phyloP scores from a whole-genome alignment of 92 coral and sea anemone genomes.

The Porites lobata region DNA sequence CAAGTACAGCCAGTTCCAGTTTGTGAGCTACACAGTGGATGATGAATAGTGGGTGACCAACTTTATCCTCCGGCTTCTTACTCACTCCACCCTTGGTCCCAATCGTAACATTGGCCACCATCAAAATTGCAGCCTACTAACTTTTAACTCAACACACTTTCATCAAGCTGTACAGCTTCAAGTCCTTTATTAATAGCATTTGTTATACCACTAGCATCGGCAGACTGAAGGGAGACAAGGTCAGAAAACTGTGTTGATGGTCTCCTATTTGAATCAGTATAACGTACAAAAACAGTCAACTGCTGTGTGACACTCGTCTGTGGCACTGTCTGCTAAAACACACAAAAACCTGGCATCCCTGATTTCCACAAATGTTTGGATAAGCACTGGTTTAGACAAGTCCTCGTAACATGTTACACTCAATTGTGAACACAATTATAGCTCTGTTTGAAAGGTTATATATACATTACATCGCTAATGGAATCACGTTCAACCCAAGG shows the following conservation, averaged over 20 bases:
- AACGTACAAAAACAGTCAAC: conserved; percentile 42
- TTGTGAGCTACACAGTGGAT: conserved; percentile 71
- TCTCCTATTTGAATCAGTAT: conserved; percentile 26
- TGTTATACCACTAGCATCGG: conserved; percentile 37
- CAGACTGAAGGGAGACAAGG: conserved; percentile 38
- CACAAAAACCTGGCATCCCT: conserved; percentile 42
- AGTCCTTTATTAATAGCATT: conserved; percentile 16
- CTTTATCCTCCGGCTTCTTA: conserved; percentile 29
- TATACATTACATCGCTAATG: conserved; percentile 5
- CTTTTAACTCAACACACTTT: conserved; percentile 24
- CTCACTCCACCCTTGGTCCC: conserved; percentile 49
- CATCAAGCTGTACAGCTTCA: conserved; percentile 14
- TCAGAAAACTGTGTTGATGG: conserved; percentile 42
- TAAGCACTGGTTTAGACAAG: too few relatives aligned
- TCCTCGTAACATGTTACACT: too few relatives aligned
- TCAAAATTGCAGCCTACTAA: conserved; percentile 43
- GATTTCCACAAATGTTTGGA: conserved; percentile 2
- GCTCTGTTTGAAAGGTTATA: too few relatives aligned
- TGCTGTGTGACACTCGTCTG: conserved; percentile 49
- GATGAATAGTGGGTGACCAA: conserved; percentile 30
- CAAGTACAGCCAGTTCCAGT: conserved; percentile 64
- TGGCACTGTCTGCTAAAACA: conserved; percentile 44
- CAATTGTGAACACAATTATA: too few relatives aligned
- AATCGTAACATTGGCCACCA: conserved; percentile 46
- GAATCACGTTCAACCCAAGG: conserved; percentile 12